Conservation (phyloP, 2,888 invertebrate species). For the Caenorhabditis macrosperma region DNA sequence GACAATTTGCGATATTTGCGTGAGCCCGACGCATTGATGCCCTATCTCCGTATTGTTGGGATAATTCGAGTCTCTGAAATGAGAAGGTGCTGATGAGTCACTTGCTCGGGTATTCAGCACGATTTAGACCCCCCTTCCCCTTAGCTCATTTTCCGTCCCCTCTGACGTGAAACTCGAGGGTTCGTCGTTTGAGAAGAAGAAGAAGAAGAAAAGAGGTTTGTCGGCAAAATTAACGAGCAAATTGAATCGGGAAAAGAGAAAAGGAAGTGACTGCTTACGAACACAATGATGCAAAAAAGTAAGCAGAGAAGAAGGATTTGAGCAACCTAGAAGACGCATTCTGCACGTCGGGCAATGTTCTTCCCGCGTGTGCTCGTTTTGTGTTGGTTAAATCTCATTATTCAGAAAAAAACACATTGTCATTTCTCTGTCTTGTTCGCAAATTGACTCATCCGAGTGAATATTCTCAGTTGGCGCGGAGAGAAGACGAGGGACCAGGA, state of each 20-base stretch:
- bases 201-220: conserved; percentile 15
- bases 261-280: conserved; percentile 32
- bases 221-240: conserved; percentile 28
- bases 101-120: conserved; percentile 23
- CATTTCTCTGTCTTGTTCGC: background rate
- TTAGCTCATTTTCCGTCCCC: conserved; percentile 1
- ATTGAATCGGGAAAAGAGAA: conserved; percentile 36
- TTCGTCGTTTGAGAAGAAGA: conserved; percentile 3
- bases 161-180: conserved; percentile 38
- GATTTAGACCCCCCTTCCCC: conserved; percentile 4
- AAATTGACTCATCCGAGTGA: conserved; percentile 10
- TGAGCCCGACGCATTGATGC: conserved; percentile 58
- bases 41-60: conserved; percentile 61
- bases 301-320: background rate
- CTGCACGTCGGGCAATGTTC: conserved; percentile 8
- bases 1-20: conserved; percentile 62
- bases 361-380: conserved; percentile 3
- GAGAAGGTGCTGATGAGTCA: conserved; percentile 5
- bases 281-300: conserved; percentile 38
- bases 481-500: conserved; percentile 16
- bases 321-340: conserved; percentile 1
- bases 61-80: conserved; percentile 62
- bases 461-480: background rate
- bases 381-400: conserved; percentile 28
- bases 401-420: conserved; percentile 29